Evolutionary conservation across 2,888 invertebrate species (phyloP), one percentile per base, ranked within the genome.

Genomic region (Formica aserva): DNA sequence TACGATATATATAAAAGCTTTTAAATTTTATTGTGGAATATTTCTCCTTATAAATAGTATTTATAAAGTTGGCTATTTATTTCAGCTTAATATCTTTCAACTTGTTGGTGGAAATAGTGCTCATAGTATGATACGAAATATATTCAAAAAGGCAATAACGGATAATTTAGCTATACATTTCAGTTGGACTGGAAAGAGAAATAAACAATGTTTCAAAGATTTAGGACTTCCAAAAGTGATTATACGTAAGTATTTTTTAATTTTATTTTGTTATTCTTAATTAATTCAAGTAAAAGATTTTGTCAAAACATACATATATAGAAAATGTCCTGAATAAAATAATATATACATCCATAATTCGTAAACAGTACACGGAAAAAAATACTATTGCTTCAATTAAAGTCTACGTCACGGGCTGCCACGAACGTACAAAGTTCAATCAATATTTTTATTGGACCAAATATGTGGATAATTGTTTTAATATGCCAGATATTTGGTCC

Each of bases 141-240:
- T 72, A 35, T 35, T 72, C 1, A 72, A 72, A 35, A 72, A 57
- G 35, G 29, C 45, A 22, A 57, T 60, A 18, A 72, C 72, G 1
- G 60, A 72, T 72, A 13, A 72, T 22, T 32, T 72, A 15, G 72
- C 26, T 52, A 55, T 3, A 32, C n/a, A 22, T 35, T 72, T 35
- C 35, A 72, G 9, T 35, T 69, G 69, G 69, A 69, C 18, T 52
- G 69, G 69, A n/a, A 69, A 52, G 15, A 69, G 15, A 52, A 69
- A 48, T 45, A 67, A 69, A 41, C 52, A 13, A 2, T 48, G 15
- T 45, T 69, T 69, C n/a, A 69, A 69, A 48, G 69, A 69, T 48
- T 69, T 69, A 32, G 1, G 13, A 69, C 29, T 48, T 52, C 52
- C 52, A 29, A 69, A 32, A 69, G 26, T 52, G 2, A 69, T 69